Evolutionary conservation across 2,797 vertebrate species (phyloP).

Genomic region (Parotocinclus haroldoi): DNA sequence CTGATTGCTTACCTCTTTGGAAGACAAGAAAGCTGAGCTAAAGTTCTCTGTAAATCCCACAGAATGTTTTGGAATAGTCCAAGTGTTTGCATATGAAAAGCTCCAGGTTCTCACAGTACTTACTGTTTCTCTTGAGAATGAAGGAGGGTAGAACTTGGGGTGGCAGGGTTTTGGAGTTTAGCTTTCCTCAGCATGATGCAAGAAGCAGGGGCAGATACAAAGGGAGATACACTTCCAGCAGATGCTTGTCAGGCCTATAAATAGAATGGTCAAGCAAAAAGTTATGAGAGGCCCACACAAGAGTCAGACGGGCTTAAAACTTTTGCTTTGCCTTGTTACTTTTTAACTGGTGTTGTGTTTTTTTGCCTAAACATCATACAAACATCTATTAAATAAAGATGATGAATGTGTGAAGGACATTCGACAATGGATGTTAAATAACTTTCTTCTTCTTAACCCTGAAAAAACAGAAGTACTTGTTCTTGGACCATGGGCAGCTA

Average conservation of each 20-base stretch:
- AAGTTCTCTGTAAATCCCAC: constrained; percentile 28
- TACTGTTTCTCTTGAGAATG: constrained; percentile 57
- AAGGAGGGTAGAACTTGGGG: constrained; percentile 61
- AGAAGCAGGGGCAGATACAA: constrained; percentile 64
- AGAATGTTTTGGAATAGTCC: constrained; percentile 34
- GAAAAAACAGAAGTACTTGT: too few relatives aligned
- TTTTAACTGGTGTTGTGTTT: too few relatives aligned
- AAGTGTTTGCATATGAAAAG: constrained; percentile 23
- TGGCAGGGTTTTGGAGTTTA: constrained; percentile 41
- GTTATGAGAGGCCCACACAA: constrained; percentile 35
- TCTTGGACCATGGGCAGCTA: too few relatives aligned
- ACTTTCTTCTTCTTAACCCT: too few relatives aligned
- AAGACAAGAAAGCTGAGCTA: constrained; percentile 20
- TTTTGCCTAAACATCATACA: too few relatives aligned
- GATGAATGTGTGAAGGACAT: too few relatives aligned
- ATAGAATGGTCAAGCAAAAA: constrained; percentile 62
- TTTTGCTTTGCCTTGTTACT: too few relatives aligned
- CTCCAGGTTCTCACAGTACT: constrained; percentile 17
- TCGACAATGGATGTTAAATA: too few relatives aligned
- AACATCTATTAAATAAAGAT: too few relatives aligned
- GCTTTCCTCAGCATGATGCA: constrained; percentile 59
- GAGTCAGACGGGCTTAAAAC: too few relatives aligned
- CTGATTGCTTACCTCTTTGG: constrained; percentile 39
- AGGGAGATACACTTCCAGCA: constrained; percentile 57
- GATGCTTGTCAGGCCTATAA: constrained; percentile 73